These are phyloP conservation scores for Enteromius afrohamiltoni DNA, from an alignment of 2,797 vertebrate species.

Conservation along the genomic window DNA sequence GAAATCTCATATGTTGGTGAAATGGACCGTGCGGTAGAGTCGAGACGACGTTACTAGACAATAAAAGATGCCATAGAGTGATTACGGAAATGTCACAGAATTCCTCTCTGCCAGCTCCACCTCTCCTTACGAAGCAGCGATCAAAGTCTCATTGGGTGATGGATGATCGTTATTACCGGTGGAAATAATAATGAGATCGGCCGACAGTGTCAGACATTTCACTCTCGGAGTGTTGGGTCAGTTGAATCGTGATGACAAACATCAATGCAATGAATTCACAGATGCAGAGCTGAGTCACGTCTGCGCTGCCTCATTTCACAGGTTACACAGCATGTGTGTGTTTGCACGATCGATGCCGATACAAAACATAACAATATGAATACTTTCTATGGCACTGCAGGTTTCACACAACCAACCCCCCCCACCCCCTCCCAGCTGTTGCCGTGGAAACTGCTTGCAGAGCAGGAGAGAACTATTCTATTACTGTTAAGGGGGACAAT, in stretches of 20 bases:
- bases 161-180: conserved; percentile 64
- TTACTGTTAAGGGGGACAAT: conserved; percentile 63
- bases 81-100: conserved; percentile 75
- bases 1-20: conserved; percentile 31
- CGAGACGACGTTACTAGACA: conserved; percentile 65
- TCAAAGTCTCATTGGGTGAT: conserved; percentile 63
- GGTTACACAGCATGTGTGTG: conserved; percentile 16
- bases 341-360: conserved; percentile 64
- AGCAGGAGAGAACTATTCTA: conserved; percentile 78
- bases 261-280: conserved; percentile 27
- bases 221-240: conserved; percentile 35
- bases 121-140: conserved; percentile 61
- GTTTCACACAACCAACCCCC: conserved; percentile 57
- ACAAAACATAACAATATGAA: conserved; percentile 72
- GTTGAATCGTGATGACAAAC: conserved; percentile 50
- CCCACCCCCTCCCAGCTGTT: conserved; percentile 72
- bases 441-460: conserved; percentile 83
- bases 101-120: conserved; percentile 64
- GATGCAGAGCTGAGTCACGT: background rate
- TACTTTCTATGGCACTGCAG: conserved; percentile 70
- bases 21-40: conserved; percentile 7
- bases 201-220: conserved; percentile 54
- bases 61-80: conserved; percentile 74
- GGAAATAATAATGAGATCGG: conserved; percentile 54
- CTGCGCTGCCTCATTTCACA: conserved; percentile 11